Percentiles rank a stretch among this genome's conserved stretches.
phyloP scores from a whole-genome alignment of 2,797 vertebrate species.

The Aeoliscus strigatus region DNA sequence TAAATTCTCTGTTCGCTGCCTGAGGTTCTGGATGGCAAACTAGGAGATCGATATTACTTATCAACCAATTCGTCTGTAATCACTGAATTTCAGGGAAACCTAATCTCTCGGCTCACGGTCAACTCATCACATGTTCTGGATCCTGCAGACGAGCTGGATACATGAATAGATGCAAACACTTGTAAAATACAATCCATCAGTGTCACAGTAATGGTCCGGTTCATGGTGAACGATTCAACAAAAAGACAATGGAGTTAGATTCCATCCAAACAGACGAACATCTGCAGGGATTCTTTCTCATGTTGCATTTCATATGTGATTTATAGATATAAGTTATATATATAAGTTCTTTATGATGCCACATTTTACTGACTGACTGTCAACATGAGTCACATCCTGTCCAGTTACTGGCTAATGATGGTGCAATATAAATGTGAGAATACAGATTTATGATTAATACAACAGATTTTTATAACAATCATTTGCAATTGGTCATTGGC shows the following conservation, averaged over 20 bases:
- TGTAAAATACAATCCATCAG: too few species aligned
- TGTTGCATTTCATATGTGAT: slow-evolving; percentile 2
- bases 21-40: slow-evolving; percentile 35
- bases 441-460: slow-evolving; percentile 39
- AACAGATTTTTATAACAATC: slow-evolving; percentile 49
- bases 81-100: slow-evolving; percentile 46
- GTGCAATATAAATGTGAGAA: slow-evolving; percentile 40
- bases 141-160: slow-evolving; percentile 25
- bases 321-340: too few species aligned
- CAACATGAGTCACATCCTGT: too few species aligned
- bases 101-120: slow-evolving; percentile 20
- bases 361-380: too few species aligned
- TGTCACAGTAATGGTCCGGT: too few species aligned
- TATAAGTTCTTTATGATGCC: too few species aligned
- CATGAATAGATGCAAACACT: too few species aligned
- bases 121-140: slow-evolving; percentile 24
- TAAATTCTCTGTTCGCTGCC: slow-evolving; percentile 29
- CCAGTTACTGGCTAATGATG: slow-evolving; percentile 33
- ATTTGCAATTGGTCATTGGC: slow-evolving; percentile 20
- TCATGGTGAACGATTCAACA: too few species aligned
- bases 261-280: too few species aligned
- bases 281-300: slow-evolving; percentile 15
- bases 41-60: slow-evolving; percentile 49
- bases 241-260: too few species aligned
- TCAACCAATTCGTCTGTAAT: slow-evolving; percentile 46